Evolutionary conservation across 2,888 invertebrate genomes (phyloP), one percentile per base, ranked within the genome.

Genomic region (Rotaria sp.): DNA sequence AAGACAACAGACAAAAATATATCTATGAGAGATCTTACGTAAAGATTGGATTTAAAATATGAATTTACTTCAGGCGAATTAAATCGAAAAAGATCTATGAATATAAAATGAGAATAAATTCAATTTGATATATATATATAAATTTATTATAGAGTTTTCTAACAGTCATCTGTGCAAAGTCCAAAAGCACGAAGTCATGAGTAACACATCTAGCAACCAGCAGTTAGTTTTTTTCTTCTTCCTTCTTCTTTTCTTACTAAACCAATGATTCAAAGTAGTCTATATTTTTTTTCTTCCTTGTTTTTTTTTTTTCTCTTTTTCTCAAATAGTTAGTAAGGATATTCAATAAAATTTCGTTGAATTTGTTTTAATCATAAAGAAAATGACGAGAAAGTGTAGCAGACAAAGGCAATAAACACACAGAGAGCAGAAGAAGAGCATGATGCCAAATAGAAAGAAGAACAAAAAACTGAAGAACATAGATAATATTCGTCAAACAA

Each of bases 331-430:
- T 67, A 13, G 18, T 38, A 38, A 67, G 35, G 38, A 21, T 7
- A 15, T 4, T 18, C 30, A 11, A 38, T 35, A 8, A 15, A 67
- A 38, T 67, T 67, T 67, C 67, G 67, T 67, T 67, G 67, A 67
- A 38, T 67, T 67, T 67, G 67, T 67, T 67, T 45, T 67, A 67
- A 67, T 67, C 67, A 67, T 21, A 30, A 67, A 67, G 35, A 67
- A 35, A 59, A 59, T 11, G 26, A 59, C 11, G 30, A 67, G 67
- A 67, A 30, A 67, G 67, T 67, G 67, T 35, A 35, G 67, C 67
- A 67, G 67, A 67, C 30, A 67, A 67, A 67, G 30, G 35, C 67
- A 67, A 4, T 30, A 67, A 30, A 67, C 30, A 67, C 67, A 67
- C 67, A 67, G 35, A 30, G 67, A 67, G 67, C 67, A 67, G 30